Evolutionary conservation across 2,113 vertebrate genomes (phyloP).

Genomic region (Tenrec ecaudatus): DNA sequence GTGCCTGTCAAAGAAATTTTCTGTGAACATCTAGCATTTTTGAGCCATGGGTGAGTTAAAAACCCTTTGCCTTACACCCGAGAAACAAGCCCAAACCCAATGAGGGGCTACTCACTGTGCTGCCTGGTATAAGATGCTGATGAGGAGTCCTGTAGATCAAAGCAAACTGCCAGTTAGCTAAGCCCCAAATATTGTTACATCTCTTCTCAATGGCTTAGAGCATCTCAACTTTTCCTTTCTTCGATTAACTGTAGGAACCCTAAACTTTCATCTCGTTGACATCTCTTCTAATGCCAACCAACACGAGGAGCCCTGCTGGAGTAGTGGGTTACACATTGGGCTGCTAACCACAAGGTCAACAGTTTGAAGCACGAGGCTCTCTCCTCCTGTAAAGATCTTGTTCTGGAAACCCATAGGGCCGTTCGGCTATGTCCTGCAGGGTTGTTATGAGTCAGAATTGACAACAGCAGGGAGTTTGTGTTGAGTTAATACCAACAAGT

Average conservation of each 20-base stretch:
- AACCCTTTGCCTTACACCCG: slow-evolving; percentile 13
- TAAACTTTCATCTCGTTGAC: background rate
- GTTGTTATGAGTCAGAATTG: too few species aligned
- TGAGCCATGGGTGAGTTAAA: background rate
- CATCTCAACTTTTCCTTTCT: slow-evolving; percentile 41
- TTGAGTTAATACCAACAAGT: too few species aligned
- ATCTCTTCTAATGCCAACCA: slow-evolving; percentile 6
- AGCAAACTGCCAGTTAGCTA: slow-evolving; percentile 48
- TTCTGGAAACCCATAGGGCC: too few species aligned
- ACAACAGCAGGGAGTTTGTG: too few species aligned
- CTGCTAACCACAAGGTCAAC: too few species aligned
- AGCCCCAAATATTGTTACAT: background rate
- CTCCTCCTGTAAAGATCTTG: too few species aligned
- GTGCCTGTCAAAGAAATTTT: slow-evolving; percentile 60
- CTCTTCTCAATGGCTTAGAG: background rate
- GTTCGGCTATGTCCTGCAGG: too few species aligned
- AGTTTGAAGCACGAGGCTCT: too few species aligned
- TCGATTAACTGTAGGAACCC: background rate
- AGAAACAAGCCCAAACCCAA: slow-evolving; percentile 48
- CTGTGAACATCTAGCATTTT: background rate
- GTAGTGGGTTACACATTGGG: too few species aligned
- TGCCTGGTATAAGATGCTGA: slow-evolving; percentile 55
- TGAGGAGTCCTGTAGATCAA: slow-evolving; percentile 65
- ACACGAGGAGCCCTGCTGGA: too few species aligned
- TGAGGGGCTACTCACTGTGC: slow-evolving; percentile 72